Percentiles rank a stretch among this genome's conserved stretches.
Evolutionary conservation across 2,888 invertebrate genomes (phyloP).

Genomic region (Sminthurides aquaticus): DNA sequence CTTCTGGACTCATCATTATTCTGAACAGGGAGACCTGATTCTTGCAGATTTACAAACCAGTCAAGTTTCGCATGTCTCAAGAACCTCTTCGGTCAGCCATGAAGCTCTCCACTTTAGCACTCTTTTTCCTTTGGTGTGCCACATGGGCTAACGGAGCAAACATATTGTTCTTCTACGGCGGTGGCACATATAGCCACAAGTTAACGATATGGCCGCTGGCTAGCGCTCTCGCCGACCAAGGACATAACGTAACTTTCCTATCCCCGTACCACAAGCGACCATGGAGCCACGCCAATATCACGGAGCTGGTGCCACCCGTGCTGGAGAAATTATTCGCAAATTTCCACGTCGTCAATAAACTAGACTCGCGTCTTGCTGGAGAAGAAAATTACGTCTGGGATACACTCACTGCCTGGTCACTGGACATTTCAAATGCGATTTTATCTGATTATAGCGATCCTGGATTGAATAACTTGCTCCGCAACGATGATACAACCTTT

Average conservation of each 20-base stretch:
- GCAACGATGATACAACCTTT: slow-evolving; percentile 3
- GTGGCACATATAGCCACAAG: slow-evolving; percentile 20
- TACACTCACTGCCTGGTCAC: slow-evolving; percentile 10
- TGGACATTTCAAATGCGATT: slow-evolving; percentile 11
- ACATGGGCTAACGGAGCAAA: slow-evolving; percentile 11
- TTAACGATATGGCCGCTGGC: slow-evolving; percentile 17
- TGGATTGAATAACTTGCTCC: not conserved
- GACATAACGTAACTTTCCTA: slow-evolving; percentile 21
- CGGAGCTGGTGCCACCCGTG: slow-evolving; percentile 10
- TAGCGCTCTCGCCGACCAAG: slow-evolving; percentile 13
- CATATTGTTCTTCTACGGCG: slow-evolving; percentile 20
- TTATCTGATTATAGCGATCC: slow-evolving; percentile 2
- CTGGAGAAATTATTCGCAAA: slow-evolving; percentile 15
- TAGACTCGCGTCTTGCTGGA: slow-evolving; percentile 6
- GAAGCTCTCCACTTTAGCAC: too few species aligned
- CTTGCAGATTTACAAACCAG: too few species aligned
- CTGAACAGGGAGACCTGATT: too few species aligned
- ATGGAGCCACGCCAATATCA: slow-evolving; percentile 14
- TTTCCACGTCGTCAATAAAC: slow-evolving; percentile 11
- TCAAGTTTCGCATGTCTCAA: too few species aligned
- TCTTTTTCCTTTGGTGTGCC: too few species aligned
- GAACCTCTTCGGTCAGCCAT: too few species aligned
- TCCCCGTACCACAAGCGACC: slow-evolving; percentile 10
- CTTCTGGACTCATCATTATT: too few species aligned
- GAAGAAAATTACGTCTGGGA: slow-evolving; percentile 13